Conservation (phyloP, 1,140 invertebrate genomes). For the Drosophila pandora region DNA sequence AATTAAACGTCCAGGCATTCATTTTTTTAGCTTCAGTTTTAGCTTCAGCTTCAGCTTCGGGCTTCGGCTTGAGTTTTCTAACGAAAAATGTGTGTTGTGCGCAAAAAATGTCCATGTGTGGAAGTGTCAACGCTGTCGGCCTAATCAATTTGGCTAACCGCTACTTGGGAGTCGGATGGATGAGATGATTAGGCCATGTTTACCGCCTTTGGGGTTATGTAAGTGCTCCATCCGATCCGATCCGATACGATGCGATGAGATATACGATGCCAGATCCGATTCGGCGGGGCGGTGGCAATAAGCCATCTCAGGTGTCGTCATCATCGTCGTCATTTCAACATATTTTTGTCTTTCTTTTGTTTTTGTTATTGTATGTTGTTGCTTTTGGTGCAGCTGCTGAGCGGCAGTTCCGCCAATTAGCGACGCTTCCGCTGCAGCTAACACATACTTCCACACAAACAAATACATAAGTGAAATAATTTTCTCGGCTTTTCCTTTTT, state of each 20-base stretch:
- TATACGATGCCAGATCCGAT: slow-evolving; percentile 25
- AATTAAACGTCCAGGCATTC: slow-evolving; percentile 57
- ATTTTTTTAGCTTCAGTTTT: slow-evolving; percentile 12
- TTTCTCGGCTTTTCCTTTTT: slow-evolving; percentile 65
- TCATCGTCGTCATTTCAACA: slow-evolving; percentile 69
- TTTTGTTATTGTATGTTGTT: slow-evolving; percentile 25
- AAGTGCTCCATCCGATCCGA: slow-evolving; percentile 65
- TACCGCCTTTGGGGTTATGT: slow-evolving; percentile 61
- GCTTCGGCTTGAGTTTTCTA: slow-evolving; percentile 14
- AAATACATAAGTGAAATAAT: slow-evolving; percentile 39
- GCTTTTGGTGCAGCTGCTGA: slow-evolving; percentile 29
- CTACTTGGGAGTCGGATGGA: slow-evolving; percentile 46
- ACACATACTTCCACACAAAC: slow-evolving; percentile 12
- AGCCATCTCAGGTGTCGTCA: slow-evolving; percentile 77
- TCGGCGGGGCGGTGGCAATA: slow-evolving; percentile 63
- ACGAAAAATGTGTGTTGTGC: slow-evolving; percentile 53
- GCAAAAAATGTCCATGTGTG: slow-evolving; percentile 51
- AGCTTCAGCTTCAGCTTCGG: not conserved
- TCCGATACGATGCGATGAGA: slow-evolving; percentile 43
- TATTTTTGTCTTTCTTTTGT: slow-evolving; percentile 42
- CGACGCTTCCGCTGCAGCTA: slow-evolving; percentile 69
- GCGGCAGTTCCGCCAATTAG: slow-evolving; percentile 77
- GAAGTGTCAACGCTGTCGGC: slow-evolving; percentile 64
- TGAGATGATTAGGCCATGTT: slow-evolving; percentile 79
- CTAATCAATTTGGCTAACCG: slow-evolving; percentile 69